These are phyloP conservation scores for Rhimphoctona megacephalus DNA, from an alignment of 2,888 invertebrate species.

Conservation along the genomic window DNA sequence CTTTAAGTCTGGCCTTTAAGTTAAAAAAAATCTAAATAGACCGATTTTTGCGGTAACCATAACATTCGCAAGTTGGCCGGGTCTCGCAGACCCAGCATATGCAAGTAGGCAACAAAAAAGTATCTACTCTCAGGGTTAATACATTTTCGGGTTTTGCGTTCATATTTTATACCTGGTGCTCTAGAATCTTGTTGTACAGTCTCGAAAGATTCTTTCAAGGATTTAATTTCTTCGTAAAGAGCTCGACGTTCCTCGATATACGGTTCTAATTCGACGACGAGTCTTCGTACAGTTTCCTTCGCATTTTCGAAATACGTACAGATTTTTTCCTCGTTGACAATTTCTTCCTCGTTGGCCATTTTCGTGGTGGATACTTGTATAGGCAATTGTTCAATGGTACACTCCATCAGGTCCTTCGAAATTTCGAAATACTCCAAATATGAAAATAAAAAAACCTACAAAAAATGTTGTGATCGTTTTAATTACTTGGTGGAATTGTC, in stretches of 20 bases:
- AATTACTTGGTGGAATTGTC: slow-evolving; percentile 59
- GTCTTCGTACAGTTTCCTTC: slow-evolving; percentile 68
- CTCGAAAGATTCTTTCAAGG: slow-evolving; percentile 65
- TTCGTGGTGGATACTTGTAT: slow-evolving; percentile 60
- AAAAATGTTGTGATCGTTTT: background rate
- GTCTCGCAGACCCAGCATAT: background rate
- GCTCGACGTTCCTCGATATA: slow-evolving; percentile 71
- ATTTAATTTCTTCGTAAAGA: slow-evolving; percentile 64
- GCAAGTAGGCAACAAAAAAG: background rate
- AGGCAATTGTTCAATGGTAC: slow-evolving; percentile 65
- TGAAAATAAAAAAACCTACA: slow-evolving; percentile 18
- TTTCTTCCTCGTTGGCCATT: slow-evolving; percentile 38
- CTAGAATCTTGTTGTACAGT: slow-evolving; percentile 64
- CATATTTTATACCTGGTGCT: slow-evolving; percentile 65
- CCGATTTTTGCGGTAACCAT: background rate
- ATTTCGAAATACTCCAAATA: slow-evolving; percentile 62
- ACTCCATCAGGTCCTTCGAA: slow-evolving; percentile 58
- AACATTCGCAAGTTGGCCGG: background rate
- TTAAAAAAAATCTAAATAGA: background rate
- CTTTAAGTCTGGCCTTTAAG: background rate
- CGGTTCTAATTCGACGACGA: slow-evolving; percentile 70
- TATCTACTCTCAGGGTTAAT: background rate
- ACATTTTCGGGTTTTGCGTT: background rate
- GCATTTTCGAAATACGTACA: slow-evolving; percentile 63
- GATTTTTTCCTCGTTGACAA: slow-evolving; percentile 65